Conservation (phyloP, 1,140 invertebrate species). For the Pseudobourletiella spinata region DNA sequence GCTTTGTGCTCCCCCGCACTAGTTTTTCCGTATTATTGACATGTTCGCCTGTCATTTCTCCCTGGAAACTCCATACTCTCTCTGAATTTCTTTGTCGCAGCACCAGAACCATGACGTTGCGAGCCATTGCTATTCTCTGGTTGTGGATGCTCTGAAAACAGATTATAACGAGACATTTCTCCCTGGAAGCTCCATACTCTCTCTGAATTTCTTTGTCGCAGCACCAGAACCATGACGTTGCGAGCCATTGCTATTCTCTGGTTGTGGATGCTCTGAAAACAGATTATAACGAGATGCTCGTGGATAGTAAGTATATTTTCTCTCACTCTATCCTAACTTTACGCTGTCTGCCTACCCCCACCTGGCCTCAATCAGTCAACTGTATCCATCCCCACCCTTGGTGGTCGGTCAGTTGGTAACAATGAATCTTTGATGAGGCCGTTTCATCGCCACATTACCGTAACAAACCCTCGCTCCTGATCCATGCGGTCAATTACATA, state of each 20-base stretch:
- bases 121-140: constrained; percentile 2
- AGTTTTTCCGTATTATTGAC: background rate
- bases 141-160: constrained; percentile 12
- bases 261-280: constrained; percentile 14
- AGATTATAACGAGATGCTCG: constrained; percentile 12
- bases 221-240: constrained; percentile 14
- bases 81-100: background rate
- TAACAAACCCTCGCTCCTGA: too few relatives aligned
- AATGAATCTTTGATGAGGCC: too few relatives aligned
- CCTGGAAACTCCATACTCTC: too few relatives aligned
- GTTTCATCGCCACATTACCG: too few relatives aligned
- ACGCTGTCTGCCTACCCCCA: too few relatives aligned
- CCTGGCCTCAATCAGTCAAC: too few relatives aligned
- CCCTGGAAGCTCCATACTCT: too few relatives aligned
- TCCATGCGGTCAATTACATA: too few relatives aligned
- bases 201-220: background rate
- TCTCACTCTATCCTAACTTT: background rate
- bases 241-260: constrained; percentile 3
- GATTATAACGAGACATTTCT: constrained; percentile 13
- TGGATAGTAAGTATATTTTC: constrained; percentile 7
- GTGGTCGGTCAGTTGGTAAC: too few relatives aligned
- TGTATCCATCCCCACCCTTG: too few relatives aligned
- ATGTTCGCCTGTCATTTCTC: background rate
- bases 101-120: constrained; percentile 15
- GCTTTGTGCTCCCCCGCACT: background rate